Percentiles rank a stretch among this genome's conserved stretches.
These are phyloP conservation scores for Silurus asotus DNA, from an alignment of 2,113 vertebrate species.

Conservation along the genomic window DNA sequence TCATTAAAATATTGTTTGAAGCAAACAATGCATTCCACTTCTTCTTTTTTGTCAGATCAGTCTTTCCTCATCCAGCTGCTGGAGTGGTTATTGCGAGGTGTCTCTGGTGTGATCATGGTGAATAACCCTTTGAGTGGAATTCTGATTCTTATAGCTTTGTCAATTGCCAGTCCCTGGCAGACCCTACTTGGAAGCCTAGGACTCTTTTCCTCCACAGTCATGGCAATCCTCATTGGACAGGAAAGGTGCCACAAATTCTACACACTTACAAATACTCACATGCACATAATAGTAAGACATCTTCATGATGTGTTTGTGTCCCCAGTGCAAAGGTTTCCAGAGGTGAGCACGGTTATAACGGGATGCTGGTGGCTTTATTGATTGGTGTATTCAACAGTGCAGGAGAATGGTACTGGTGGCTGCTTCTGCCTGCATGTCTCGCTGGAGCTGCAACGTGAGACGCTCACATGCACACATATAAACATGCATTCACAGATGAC, in stretches of 20 bases:
- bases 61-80: slow-evolving; percentile 65
- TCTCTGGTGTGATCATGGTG: slow-evolving; percentile 69
- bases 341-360: slow-evolving; percentile 72
- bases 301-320: slow-evolving; percentile 43
- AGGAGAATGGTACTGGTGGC: slow-evolving; percentile 76
- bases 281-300: neutral
- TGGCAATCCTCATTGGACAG: slow-evolving; percentile 68
- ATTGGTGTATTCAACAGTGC: slow-evolving; percentile 70
- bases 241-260: slow-evolving; percentile 60
- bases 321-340: slow-evolving; percentile 63
- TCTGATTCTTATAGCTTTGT: slow-evolving; percentile 68
- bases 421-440: slow-evolving; percentile 67
- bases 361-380: slow-evolving; percentile 73
- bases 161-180: slow-evolving; percentile 72
- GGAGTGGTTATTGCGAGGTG: slow-evolving; percentile 68
- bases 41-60: slow-evolving; percentile 61
- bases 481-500: neutral
- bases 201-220: slow-evolving; percentile 68
- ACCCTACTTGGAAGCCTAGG: slow-evolving; percentile 69
- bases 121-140: slow-evolving; percentile 75
- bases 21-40: neutral
- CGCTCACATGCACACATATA: neutral
- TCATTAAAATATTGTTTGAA: neutral
- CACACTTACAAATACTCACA: neutral
- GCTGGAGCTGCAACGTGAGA: slow-evolving; percentile 67